These are phyloP conservation scores for Typhlichthys eigenmanni DNA, from an alignment of 2,797 vertebrate species.

Conservation along the genomic window DNA sequence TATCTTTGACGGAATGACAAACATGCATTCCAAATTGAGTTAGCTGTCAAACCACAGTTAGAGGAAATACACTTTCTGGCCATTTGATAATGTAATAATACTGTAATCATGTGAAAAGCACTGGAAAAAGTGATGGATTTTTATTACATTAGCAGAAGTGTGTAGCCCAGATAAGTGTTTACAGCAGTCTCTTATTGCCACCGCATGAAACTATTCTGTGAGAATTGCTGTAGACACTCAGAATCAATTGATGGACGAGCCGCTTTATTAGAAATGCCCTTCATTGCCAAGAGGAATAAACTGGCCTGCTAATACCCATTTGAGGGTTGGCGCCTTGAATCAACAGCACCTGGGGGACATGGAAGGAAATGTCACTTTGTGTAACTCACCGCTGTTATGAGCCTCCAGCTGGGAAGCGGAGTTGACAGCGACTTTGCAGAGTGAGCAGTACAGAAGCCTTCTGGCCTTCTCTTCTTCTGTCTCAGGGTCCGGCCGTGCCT, in stretches of 20 bases:
- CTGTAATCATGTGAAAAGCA: no score
- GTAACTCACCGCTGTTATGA: slow-evolving; percentile 92
- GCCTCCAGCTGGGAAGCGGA: slow-evolving; percentile 96
- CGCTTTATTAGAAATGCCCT: background rate
- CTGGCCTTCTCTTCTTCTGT: slow-evolving; percentile 95
- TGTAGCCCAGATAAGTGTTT: background rate
- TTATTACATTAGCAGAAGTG: no score
- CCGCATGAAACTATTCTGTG: background rate
- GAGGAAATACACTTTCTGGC: no score
- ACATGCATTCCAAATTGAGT: no score
- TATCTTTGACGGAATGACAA: no score
- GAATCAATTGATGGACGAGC: slow-evolving; percentile 14
- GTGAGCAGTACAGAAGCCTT: slow-evolving; percentile 95
- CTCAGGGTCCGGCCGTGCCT: slow-evolving; percentile 76
- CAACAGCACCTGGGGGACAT: background rate
- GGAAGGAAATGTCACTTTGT: slow-evolving; percentile 56
- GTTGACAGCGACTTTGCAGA: slow-evolving; percentile 99
- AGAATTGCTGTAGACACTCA: slow-evolving; percentile 1
- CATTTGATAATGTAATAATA: no score
- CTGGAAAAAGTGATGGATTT: no score
- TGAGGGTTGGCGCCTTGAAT: background rate
- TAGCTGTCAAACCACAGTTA: no score
- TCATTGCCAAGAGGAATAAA: background rate
- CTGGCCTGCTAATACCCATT: background rate
- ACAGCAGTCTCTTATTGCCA: background rate